Base-by-base conservation (phyloP, 92 coral and sea anemone genomes). In the Epizoanthus scotinus region DNA sequence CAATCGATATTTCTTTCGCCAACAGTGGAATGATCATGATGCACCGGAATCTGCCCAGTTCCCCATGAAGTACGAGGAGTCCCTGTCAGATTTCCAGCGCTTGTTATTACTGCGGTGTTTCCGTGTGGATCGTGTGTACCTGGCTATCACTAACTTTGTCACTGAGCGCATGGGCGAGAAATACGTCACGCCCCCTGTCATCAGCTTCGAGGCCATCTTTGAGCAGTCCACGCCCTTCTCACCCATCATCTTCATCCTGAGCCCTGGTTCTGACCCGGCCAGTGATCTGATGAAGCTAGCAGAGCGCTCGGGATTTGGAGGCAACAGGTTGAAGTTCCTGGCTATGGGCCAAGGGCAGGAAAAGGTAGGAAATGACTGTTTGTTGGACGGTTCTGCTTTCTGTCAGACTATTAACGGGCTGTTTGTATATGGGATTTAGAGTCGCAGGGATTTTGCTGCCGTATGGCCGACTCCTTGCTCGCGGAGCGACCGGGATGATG, bases 311-410 rank as follows among this genome's bases (percentile, higher is more conserved):
- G 99, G 99, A 28, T 96, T 96, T 73, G 98, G 99, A 27, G 99
- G 98, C 2, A 96, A 96, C 87, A 91, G 94, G 85, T 62, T 96
- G 65, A 96, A 96, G 70, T 96, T 96, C 52, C 86, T 96, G 63
- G 99, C 99, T 27, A 96, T 96, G 99, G 99, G 99, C 9, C 99
- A 95, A 47, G 99, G 99, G n/a, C 99, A 95, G 72, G 99, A 95
- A 64, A 95, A 95, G 98, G 99, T 95, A 61, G 31, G 27, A 24
- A 44, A 18, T 17, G 8, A 34, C 40, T 34, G 6, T 34, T 34
- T 34, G 5, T 34, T 3, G 40, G 40, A 5, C 6, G 40, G 40
- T 2, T 34, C 40, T 34, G 40, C 40, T 34, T 0, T 34, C 40
- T 34, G 40, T 34, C 40, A 34, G 40, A 5, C 1, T 34, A 34